Percentiles rank a stretch among this genome's conserved stretches.
phyloP scores from a whole-genome alignment of 2,113 vertebrate species.

The Lepidothrix coronata region DNA sequence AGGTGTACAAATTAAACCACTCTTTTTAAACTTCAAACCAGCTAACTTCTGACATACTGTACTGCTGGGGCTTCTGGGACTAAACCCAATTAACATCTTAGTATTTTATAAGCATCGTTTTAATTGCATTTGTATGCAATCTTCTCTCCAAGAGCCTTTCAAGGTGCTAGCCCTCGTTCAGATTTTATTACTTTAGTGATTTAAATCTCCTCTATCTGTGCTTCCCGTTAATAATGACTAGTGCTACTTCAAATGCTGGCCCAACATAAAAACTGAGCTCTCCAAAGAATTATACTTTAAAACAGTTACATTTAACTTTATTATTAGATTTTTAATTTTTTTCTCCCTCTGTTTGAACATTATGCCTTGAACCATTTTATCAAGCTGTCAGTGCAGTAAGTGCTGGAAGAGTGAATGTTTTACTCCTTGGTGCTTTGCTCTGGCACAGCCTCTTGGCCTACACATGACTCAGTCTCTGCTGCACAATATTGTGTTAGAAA shows the following conservation, averaged over 20 bases:
- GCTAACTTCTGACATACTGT: conserved; percentile 88
- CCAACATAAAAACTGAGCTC: conserved; percentile 80
- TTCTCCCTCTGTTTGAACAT: conserved; percentile 72
- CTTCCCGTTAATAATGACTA: conserved; percentile 82
- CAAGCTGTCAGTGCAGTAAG: conserved; percentile 70
- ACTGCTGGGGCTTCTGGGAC: conserved; percentile 85
- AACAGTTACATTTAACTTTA: conserved; percentile 82
- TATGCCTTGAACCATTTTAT: conserved; percentile 72
- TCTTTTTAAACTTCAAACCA: conserved; percentile 90
- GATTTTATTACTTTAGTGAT: conserved; percentile 84
- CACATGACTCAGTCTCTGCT: not conserved
- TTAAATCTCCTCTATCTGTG: conserved; percentile 81
- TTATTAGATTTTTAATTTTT: conserved; percentile 79
- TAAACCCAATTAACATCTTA: conserved; percentile 89
- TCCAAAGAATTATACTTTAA: conserved; percentile 81
- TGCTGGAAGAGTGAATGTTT: conserved; percentile 56
- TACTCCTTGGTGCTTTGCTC: conserved; percentile 17
- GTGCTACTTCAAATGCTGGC: conserved; percentile 77
- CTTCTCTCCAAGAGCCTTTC: conserved; percentile 83
- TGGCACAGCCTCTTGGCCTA: conserved; percentile 36
- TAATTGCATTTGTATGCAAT: conserved; percentile 87
- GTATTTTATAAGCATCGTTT: conserved; percentile 87
- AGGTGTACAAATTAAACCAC: conserved; percentile 89
- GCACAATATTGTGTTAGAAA: not conserved
- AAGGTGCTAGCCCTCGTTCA: conserved; percentile 81